Percentiles rank a stretch among this genome's conserved stretches.
phyloP scores from a whole-genome alignment of 2,113 vertebrate species.

The human region GRCh38 chr5:137522001-137522500 shows the following conservation, averaged over 20 bases:
- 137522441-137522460: neutral
- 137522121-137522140: neutral
- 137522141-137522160: neutral
- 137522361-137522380: neutral
- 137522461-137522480: neutral
- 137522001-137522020: neutral
- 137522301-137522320: neutral
- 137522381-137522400: neutral
- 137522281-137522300: neutral
- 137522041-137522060: neutral
- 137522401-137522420: neutral
- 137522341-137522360: neutral
- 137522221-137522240: neutral
- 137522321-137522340: neutral
- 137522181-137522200: neutral
- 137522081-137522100: neutral
- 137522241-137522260: neutral
- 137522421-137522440: neutral
- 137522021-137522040: slow-evolving; percentile 10
- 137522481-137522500: neutral
- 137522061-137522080: neutral
- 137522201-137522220: neutral
- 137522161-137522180: neutral
- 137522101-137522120: neutral
- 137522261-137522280: neutral